phyloP scores from a whole-genome alignment of 2,888 invertebrate genomes.

The Tenthredo amoena region DNA sequence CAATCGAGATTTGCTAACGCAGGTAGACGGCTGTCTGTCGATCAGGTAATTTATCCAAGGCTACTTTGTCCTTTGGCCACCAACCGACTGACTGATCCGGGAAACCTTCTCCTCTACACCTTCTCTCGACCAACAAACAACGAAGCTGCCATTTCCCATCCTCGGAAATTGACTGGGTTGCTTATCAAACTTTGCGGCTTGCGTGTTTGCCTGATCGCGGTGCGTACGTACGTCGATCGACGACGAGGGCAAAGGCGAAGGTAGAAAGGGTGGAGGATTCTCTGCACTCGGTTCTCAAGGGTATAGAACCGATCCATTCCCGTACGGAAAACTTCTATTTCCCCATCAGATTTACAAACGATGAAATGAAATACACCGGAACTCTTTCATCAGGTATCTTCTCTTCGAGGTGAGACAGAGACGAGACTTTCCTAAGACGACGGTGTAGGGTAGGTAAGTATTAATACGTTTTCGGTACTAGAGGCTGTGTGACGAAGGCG shows the following conservation, averaged over 20 bases:
- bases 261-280: background rate
- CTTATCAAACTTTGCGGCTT: slow-evolving; percentile 78
- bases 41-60: slow-evolving; percentile 44
- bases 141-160: background rate
- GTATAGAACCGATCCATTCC: background rate
- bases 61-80: slow-evolving; percentile 49
- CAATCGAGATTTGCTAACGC: slow-evolving; percentile 47
- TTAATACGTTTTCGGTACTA: slow-evolving; percentile 24
- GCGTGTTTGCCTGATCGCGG: slow-evolving; percentile 73
- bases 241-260: slow-evolving; percentile 13
- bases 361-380: background rate
- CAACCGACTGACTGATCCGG: slow-evolving; percentile 15
- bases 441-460: background rate
- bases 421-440: slow-evolving; percentile 6
- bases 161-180: slow-evolving; percentile 77
- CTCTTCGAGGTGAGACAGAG: background rate
- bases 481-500: slow-evolving; percentile 39
- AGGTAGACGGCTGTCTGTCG: slow-evolving; percentile 49
- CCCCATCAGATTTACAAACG: slow-evolving; percentile 3
- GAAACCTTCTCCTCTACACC: background rate
- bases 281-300: slow-evolving; percentile 18
- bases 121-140: slow-evolving; percentile 13
- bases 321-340: background rate
- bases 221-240: background rate
- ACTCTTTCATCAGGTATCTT: background rate